Conservation (phyloP, 2,113 vertebrate genomes). For the Crotalus helleri region DNA sequence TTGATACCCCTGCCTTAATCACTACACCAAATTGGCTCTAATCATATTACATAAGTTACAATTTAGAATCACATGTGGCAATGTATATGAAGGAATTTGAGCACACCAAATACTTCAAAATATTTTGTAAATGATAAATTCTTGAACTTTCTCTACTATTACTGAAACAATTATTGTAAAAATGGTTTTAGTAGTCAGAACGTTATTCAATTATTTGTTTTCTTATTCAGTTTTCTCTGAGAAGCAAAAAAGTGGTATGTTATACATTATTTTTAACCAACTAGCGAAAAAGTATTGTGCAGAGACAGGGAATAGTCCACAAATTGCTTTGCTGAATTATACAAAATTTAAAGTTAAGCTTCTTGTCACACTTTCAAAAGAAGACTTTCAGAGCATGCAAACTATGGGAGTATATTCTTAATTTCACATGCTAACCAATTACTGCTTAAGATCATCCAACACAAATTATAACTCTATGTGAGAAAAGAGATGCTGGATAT, state of each 20-base stretch:
- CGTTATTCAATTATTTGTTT: constrained; percentile 21
- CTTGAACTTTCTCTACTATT: background rate
- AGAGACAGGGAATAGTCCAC: constrained; percentile 37
- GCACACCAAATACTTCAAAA: background rate
- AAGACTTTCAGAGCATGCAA: background rate
- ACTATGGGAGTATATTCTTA: background rate
- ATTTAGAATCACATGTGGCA: background rate
- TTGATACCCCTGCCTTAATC: background rate
- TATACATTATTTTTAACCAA: background rate
- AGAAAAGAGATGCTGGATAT: background rate
- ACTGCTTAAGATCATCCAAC: background rate
- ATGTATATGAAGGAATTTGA: background rate
- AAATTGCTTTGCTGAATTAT: constrained; percentile 53
- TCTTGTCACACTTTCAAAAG: background rate
- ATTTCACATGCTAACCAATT: background rate
- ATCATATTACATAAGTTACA: background rate
- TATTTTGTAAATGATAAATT: background rate
- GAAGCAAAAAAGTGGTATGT: background rate
- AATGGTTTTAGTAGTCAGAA: background rate
- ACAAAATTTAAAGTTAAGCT: constrained; percentile 52
- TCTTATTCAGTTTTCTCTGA: constrained; percentile 19
- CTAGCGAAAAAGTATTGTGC: background rate
- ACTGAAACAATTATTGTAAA: background rate
- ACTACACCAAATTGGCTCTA: background rate
- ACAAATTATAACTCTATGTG: background rate